A percentile compares a stretch with the other conserved stretches of the same genome.
phyloP scores from a whole-genome alignment of 2,113 vertebrate genomes.

The Empidonax alnorum region DNA sequence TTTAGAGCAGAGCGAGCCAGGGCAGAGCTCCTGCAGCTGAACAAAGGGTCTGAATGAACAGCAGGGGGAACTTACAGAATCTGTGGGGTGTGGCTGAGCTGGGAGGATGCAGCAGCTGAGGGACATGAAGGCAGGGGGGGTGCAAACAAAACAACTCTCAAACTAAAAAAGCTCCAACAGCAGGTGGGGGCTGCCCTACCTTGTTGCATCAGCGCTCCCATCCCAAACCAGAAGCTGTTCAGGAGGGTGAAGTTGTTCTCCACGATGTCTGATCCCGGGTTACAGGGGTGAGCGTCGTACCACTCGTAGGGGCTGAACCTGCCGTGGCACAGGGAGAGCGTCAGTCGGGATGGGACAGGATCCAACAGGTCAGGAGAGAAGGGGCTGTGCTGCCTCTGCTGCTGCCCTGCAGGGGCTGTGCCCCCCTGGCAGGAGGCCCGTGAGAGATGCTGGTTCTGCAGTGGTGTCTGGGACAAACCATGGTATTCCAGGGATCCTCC shows the following conservation, averaged over 20 bases:
- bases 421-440: neutral
- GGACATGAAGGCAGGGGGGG: fast-evolving
- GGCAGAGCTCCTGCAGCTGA: neutral
- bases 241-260: conserved; percentile 98
- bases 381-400: neutral
- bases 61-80: neutral
- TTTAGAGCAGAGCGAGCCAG: neutral
- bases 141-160: neutral
- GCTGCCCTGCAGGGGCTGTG: neutral
- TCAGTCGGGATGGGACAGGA: neutral
- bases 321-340: fast-evolving
- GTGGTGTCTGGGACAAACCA: fast-evolving
- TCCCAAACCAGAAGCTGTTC: conserved; percentile 99
- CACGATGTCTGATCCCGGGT: conserved; percentile 92
- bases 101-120: neutral
- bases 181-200: conserved; percentile 53
- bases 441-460: neutral
- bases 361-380: neutral
- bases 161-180: fast-evolving
- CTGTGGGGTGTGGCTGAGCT: neutral
- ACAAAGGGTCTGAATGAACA: neutral
- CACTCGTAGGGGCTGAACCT: conserved; percentile 99
- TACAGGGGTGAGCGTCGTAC: conserved; percentile 97
- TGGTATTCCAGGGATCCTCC: neutral
- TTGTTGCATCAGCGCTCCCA: conserved; percentile 98